These are phyloP conservation scores for Phalera bucephala DNA, from an alignment of 2,888 invertebrate genomes.

Conservation along the genomic window DNA sequence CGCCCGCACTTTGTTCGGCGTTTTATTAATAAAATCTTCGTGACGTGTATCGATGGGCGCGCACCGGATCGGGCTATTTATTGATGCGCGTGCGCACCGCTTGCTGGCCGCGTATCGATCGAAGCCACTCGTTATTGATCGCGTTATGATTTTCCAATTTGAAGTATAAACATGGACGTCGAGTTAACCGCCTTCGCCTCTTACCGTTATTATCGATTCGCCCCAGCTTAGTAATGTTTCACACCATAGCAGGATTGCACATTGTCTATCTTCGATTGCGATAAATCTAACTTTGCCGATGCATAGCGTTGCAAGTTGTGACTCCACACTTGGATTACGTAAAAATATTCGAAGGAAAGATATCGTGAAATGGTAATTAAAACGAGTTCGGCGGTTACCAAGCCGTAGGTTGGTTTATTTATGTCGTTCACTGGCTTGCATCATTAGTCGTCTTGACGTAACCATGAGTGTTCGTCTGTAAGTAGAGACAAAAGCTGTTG, in stretches of 20 bases:
- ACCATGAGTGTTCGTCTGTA: slow-evolving; percentile 19
- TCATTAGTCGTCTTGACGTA: slow-evolving; percentile 28
- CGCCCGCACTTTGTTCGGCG: slow-evolving; percentile 61
- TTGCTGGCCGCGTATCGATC: slow-evolving; percentile 48
- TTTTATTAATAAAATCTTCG: slow-evolving; percentile 79
- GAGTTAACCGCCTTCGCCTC: slow-evolving; percentile 26
- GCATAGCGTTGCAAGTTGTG: slow-evolving; percentile 10
- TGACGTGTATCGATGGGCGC: slow-evolving; percentile 74
- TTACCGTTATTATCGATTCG: slow-evolving; percentile 39
- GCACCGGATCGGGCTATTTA: slow-evolving; percentile 70
- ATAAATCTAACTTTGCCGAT: slow-evolving; percentile 21
- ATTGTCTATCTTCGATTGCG: slow-evolving; percentile 29
- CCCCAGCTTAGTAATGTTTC: slow-evolving; percentile 35
- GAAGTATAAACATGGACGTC: slow-evolving; percentile 25
- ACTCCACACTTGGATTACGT: neutral
- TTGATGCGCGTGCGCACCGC: slow-evolving; percentile 66
- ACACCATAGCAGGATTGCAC: slow-evolving; percentile 33
- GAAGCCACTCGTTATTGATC: slow-evolving; percentile 34
- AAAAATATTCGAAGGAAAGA: neutral
- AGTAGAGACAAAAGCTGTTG: slow-evolving; percentile 48
- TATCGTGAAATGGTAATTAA: slow-evolving; percentile 1
- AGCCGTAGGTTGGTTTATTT: neutral
- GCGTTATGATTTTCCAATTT: slow-evolving; percentile 27
- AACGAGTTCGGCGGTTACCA: neutral
- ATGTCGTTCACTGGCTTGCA: slow-evolving; percentile 5